These are phyloP conservation scores for Lepus oiostolus DNA, from an alignment of 2,797 vertebrate genomes.

Conservation along the genomic window DNA sequence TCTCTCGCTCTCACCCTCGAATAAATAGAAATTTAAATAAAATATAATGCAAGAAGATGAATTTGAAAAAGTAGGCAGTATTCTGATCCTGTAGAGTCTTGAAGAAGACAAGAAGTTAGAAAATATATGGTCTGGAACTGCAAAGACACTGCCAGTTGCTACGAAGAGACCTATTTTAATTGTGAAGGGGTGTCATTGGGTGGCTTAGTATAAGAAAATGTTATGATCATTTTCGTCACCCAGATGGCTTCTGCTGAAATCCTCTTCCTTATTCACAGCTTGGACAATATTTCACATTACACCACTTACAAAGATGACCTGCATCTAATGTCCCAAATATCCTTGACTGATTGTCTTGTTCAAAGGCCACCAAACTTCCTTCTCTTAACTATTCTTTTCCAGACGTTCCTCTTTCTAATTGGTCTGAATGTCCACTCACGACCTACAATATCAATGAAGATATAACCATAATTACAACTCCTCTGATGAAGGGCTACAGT, in stretches of 20 bases:
- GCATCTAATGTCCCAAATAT: background rate
- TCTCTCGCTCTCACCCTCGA: no score
- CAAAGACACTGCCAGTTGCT: background rate
- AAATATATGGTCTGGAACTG: background rate
- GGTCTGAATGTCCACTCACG: constrained; percentile 21
- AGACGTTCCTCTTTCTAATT: constrained; percentile 58
- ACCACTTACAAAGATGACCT: background rate
- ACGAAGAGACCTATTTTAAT: background rate
- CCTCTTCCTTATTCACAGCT: background rate
- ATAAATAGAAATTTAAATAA: no score
- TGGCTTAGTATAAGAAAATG: background rate
- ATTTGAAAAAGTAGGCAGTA: background rate
- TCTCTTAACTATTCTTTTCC: background rate
- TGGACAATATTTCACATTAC: background rate
- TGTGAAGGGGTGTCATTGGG: background rate
- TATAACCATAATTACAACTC: constrained; percentile 34
- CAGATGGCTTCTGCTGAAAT: background rate
- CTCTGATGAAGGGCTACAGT: background rate
- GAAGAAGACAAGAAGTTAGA: background rate
- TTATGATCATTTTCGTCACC: background rate
- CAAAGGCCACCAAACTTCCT: background rate
- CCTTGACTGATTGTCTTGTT: background rate
- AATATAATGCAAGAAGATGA: background rate
- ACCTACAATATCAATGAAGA: background rate
- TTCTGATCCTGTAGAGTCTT: background rate